Percentiles rank a stretch among this genome's conserved stretches.
These are phyloP conservation scores for Microtus pennsylvanicus DNA, from an alignment of 2,113 vertebrate genomes.

Conservation along the genomic window DNA sequence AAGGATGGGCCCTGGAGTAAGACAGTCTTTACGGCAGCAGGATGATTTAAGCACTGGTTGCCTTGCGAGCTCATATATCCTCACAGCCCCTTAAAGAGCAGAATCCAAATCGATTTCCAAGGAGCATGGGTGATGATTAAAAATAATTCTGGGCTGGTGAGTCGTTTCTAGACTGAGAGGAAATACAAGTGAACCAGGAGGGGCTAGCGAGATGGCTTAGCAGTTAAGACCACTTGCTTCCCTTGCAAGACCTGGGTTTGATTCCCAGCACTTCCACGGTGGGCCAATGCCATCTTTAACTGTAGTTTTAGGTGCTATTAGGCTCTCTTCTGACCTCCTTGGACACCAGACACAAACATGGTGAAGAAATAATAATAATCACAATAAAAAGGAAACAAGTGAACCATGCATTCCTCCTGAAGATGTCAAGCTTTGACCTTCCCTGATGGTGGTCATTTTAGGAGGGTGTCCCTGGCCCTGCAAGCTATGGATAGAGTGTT, in stretches of 20 bases:
- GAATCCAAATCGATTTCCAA: slow-evolving; percentile 5
- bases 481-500: neutral
- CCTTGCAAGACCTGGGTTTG: neutral
- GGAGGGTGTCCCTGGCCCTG: neutral
- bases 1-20: neutral
- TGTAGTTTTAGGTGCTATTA: neutral
- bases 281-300: neutral
- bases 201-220: neutral
- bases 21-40: neutral
- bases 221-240: neutral
- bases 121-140: neutral
- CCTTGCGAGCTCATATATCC: neutral
- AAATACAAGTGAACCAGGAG: neutral
- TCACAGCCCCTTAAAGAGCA: neutral
- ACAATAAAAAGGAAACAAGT: neutral
- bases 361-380: neutral
- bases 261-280: neutral
- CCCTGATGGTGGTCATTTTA: neutral
- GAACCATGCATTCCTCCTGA: neutral
- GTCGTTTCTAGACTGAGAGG: neutral
- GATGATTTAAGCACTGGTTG: neutral
- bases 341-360: neutral
- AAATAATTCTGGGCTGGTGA: neutral
- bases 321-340: neutral
- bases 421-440: neutral